Base-by-base conservation (phyloP, 2,113 vertebrate genomes). In the Ophiodon elongatus region DNA sequence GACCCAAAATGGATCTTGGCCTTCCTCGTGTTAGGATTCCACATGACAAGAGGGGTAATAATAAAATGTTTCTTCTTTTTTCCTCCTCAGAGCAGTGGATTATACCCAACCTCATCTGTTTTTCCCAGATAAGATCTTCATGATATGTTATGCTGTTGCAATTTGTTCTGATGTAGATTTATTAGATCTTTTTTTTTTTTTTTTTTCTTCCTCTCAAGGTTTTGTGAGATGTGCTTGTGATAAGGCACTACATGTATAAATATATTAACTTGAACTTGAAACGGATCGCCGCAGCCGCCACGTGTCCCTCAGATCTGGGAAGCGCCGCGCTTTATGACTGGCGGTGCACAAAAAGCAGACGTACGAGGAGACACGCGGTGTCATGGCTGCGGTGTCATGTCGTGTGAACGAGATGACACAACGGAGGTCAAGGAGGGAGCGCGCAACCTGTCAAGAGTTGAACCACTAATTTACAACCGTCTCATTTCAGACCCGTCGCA, bases 381-480 rank as follows among this genome's bases (percentile, higher is more conserved):
- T 73, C 50, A n/a, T 13, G 70, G 69, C 57, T 74, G 63, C 62
- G 70, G 63, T 82, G 73, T 76, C 79, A 76, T 76, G 80, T 37
- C 62, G 45, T 74, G 71, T 50, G 60, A 86, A 82, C 39, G 83
- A 85, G 66, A 76, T 57, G 82, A 84, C 75, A 79, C 75, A 75
- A 73, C 39, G 0, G 64, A 82, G 88, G 90, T 92, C 76, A 88
- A 90, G 88, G 78, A 80, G 45, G 86, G 78, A 73, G 45, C 62
- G 10, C 8, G 29, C 62, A 56, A 81, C 71, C 52, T 50, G 67
- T 85, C 83, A 73, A 2, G 66, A 75, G 57, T 73, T 75, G 73
- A 83, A 85, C 35, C 54, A 1, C 50, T 85, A 81, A 88, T 90
- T 78, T 85, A 93, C 71, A 50, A 54, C 76, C 37, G 64, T 64